These are phyloP conservation scores for Camponotus floridanus DNA, from an alignment of 1,140 invertebrate species.

Conservation along the genomic window DNA sequence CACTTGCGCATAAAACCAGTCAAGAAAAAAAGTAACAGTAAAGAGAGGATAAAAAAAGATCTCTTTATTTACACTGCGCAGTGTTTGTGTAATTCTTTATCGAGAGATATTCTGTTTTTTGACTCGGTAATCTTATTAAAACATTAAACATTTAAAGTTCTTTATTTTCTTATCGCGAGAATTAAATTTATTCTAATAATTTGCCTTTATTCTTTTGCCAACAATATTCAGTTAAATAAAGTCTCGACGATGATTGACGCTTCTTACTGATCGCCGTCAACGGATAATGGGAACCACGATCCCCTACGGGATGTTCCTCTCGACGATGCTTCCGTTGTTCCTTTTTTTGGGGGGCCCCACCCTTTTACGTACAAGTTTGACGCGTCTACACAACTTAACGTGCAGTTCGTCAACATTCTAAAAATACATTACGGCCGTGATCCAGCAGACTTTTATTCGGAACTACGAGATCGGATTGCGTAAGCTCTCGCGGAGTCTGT, in stretches of 20 bases:
- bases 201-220: constrained; percentile 3
- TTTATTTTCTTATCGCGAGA: constrained; percentile 7
- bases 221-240: constrained; percentile 7
- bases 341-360: constrained; percentile 35
- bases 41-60: not conserved
- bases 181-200: constrained; percentile 27
- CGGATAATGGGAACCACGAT: constrained; percentile 25
- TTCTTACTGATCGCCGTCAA: not conserved
- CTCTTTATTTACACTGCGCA: not conserved
- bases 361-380: constrained; percentile 7
- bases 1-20: constrained; percentile 18
- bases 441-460: constrained; percentile 79
- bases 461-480: constrained; percentile 71
- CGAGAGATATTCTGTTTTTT: not conserved
- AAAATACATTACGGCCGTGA: constrained; percentile 79
- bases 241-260: constrained; percentile 6
- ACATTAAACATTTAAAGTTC: not conserved
- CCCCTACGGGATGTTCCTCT: not conserved
- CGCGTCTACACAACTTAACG: constrained; percentile 35
- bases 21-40: not conserved
- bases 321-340: not conserved
- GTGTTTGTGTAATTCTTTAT: constrained; percentile 1
- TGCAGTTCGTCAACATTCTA: constrained; percentile 74
- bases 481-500: constrained; percentile 68
- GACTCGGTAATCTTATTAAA: not conserved